Conservation (phyloP, 2,888 invertebrate genomes). For the Drosophila engyochracea region DNA sequence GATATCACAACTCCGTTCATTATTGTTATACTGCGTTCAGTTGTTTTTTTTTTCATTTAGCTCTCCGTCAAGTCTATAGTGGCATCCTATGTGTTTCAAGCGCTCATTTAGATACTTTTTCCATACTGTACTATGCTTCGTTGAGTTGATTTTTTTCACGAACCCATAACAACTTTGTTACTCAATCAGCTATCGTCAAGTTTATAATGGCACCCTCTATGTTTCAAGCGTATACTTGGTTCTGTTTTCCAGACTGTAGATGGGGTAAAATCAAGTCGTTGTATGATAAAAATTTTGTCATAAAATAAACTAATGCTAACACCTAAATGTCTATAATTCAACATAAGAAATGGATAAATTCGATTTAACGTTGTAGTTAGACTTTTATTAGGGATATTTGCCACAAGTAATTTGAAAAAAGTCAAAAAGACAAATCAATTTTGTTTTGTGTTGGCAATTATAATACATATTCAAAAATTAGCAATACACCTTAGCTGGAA, state of each 20-base stretch:
- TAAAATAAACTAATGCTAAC: background rate
- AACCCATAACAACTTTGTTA: background rate
- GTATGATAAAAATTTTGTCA: background rate
- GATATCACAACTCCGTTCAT: background rate
- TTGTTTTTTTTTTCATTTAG: background rate
- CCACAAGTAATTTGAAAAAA: background rate
- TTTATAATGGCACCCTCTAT: constrained; percentile 17
- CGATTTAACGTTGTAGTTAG: background rate
- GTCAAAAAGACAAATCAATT: too few relatives aligned
- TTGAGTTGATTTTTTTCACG: background rate
- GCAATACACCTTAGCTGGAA: background rate
- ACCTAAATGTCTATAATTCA: background rate
- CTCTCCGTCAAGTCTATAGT: background rate
- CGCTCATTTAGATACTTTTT: background rate
- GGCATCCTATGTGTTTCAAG: background rate
- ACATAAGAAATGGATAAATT: background rate
- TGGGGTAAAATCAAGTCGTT: background rate
- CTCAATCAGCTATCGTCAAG: background rate
- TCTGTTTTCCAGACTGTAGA: background rate
- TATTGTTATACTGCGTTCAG: background rate
- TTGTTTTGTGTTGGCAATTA: background rate
- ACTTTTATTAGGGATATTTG: background rate
- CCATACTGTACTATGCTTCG: background rate
- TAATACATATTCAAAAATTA: background rate
- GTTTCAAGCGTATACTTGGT: background rate